Conservation (phyloP, 2,888 invertebrate species). For the Melieria omissa region DNA sequence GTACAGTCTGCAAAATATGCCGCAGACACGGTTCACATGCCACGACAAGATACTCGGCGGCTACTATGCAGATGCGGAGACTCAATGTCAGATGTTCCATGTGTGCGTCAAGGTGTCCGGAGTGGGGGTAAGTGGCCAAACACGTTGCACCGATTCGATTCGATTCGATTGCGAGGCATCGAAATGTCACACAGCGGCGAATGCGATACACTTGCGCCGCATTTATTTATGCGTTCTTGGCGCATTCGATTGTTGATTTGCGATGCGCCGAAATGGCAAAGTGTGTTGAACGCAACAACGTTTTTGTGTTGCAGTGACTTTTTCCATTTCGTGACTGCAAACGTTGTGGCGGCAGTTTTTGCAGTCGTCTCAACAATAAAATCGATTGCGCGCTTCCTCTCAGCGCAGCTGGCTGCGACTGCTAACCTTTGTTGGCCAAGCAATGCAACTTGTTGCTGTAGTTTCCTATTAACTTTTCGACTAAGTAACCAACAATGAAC, state of each 20-base stretch:
- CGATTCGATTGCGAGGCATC: background rate
- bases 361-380: too few relatives aligned
- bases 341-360: too few relatives aligned
- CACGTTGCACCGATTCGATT: background rate
- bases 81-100: slow-evolving; percentile 90
- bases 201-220: slow-evolving; percentile 2
- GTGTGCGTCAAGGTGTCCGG: slow-evolving; percentile 88
- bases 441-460: too few relatives aligned
- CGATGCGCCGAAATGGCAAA: slow-evolving; percentile 52
- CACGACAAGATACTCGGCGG: slow-evolving; percentile 87
- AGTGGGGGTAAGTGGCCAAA: slow-evolving; percentile 70
- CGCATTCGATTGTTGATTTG: slow-evolving; percentile 10
- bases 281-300: slow-evolving; percentile 36
- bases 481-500: too few relatives aligned
- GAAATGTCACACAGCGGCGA: slow-evolving; percentile 15
- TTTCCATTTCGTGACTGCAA: slow-evolving; percentile 26
- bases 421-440: too few relatives aligned
- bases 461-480: too few relatives aligned
- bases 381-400: too few relatives aligned
- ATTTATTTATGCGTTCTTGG: too few relatives aligned
- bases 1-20: slow-evolving; percentile 72
- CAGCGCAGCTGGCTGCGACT: too few relatives aligned
- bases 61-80: slow-evolving; percentile 88
- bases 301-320: background rate
- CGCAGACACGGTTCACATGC: slow-evolving; percentile 77